phyloP scores from a whole-genome alignment of 2,113 vertebrate genomes.

The Corythornis vintsioides region DNA sequence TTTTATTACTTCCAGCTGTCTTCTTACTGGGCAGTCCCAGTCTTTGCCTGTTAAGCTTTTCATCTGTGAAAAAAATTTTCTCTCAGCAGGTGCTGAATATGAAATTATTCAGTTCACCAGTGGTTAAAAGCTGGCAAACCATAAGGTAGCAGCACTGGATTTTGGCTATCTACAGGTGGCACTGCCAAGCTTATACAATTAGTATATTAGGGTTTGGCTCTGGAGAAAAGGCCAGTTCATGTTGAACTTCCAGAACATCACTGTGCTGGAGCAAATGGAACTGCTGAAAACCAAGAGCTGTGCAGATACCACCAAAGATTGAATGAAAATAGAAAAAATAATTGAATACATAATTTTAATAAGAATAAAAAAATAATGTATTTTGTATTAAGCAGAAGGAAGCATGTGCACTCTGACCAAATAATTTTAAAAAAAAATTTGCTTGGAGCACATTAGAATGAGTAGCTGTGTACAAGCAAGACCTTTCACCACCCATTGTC shows the following conservation, averaged over 20 bases:
- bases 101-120: background rate
- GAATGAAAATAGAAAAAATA: background rate
- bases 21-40: background rate
- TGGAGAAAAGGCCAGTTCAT: background rate
- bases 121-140: slow-evolving; percentile 6
- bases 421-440: background rate
- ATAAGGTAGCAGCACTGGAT: background rate
- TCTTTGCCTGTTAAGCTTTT: slow-evolving; percentile 5
- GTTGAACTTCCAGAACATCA: background rate
- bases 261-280: background rate
- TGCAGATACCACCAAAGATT: background rate
- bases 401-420: background rate
- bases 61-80: background rate
- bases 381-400: background rate
- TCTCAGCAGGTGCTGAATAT: background rate
- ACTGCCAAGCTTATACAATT: background rate
- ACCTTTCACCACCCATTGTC: background rate
- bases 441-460: background rate
- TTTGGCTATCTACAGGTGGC: background rate
- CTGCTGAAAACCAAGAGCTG: background rate
- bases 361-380: background rate
- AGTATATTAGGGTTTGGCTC: background rate
- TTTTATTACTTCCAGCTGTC: background rate
- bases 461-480: background rate
- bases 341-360: background rate